Base-by-base conservation (phyloP, 37 sponge, comb jelly and placozoan species). In the Petrosia ficiformis region DNA sequence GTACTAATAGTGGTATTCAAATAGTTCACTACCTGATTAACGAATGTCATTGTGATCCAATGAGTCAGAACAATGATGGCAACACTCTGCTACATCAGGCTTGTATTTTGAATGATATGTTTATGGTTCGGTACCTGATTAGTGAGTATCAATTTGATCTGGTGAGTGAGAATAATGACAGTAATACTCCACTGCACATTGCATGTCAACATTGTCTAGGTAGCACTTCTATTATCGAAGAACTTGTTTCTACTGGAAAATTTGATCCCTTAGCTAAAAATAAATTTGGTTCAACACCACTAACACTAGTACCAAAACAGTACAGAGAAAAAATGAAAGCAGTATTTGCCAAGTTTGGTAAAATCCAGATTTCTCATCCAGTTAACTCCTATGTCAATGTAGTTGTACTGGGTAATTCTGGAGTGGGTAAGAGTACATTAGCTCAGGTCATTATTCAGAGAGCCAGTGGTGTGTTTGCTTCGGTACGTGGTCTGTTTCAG, bases 111-210 rank as follows among this genome's bases (percentile, higher is more conserved):
- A 48, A 19, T 8, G 8, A 48, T 14, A 8, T 48, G 54, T 14
- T 48, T 48, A 14, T 14, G 8, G 14, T 48, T 48, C 14, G 54
- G 54, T 8, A n/a, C 63, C 26, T 61, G 5, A 61, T 61, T 6
- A 61, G n/a, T 61, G 63, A 61, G n/a, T n/a, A 22, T 26, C 63
- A 61, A 6, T 8, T n/a, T 61, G 63, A 61, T 29, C 63, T 29
- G n/a, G n/a, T 22, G 26, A 61, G 11, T 26, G 59, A 41, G 59
- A 63, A 75, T 54, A n/a, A 59, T 21, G 41, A 75, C 28, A 63
- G 76, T 22, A 75, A 38, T 6, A 75, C 59, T 19, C 76, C 76
- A 44, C 76, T 75, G 39, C 76, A 75, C 44, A 37, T 38, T 35
- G 76, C 76, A 8, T 59, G 63, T 61, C 26, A n/a, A n/a, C n/a